Evolutionary conservation across 2,888 invertebrate genomes (phyloP).

Genomic region (Aplocera efformata): DNA sequence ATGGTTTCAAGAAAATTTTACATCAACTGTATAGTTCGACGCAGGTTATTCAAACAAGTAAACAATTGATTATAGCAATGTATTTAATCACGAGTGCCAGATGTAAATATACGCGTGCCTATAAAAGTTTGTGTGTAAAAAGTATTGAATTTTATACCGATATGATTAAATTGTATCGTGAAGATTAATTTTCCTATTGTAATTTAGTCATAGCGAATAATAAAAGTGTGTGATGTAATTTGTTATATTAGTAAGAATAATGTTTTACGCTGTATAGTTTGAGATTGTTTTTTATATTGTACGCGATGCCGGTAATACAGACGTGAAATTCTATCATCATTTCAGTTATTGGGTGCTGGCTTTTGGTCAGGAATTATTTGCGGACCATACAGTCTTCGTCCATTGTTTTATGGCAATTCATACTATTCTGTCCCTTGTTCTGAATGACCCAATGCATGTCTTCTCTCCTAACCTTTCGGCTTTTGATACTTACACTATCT

Average conservation of each 20-base stretch:
- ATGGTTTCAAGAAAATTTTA: too few relatives aligned
- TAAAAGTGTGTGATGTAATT: conserved; percentile 48
- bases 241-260: conserved; percentile 29
- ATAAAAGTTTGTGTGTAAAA: conserved; percentile 40
- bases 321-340: conserved; percentile 3
- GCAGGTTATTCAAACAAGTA: too few relatives aligned
- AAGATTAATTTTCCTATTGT: conserved; percentile 29
- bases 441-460: too few relatives aligned
- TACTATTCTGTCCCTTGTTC: too few relatives aligned
- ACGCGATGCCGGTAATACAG: conserved; percentile 2
- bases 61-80: too few relatives aligned
- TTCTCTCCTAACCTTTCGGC: too few relatives aligned
- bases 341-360: too few relatives aligned
- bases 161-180: conserved; percentile 9
- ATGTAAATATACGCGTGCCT: conserved; percentile 15
- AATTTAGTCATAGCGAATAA: conserved; percentile 30
- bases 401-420: too few relatives aligned
- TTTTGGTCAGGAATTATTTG: too few relatives aligned
- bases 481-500: too few relatives aligned
- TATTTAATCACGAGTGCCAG: neutral
- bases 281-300: conserved; percentile 18
- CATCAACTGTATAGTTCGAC: too few relatives aligned
- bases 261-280: conserved; percentile 30
- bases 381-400: too few relatives aligned
- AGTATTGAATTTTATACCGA: conserved; percentile 65